Evolutionary conservation across 2,888 invertebrate genomes (phyloP).

Genomic region (Scaptomyza polygonia): DNA sequence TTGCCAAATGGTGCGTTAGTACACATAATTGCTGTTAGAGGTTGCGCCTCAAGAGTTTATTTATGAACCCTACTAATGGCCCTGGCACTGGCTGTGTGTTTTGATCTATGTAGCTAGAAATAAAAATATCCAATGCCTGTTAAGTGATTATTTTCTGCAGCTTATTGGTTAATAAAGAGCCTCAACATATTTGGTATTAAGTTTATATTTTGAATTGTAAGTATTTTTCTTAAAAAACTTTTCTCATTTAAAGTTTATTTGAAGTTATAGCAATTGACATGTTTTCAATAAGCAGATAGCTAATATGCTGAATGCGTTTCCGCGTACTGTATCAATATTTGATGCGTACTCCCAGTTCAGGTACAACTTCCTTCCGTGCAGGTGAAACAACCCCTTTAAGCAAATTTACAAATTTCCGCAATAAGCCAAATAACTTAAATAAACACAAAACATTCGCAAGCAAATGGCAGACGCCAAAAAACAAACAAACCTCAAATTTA

Average conservation of each 20-base stretch:
- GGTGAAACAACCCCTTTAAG: conserved; percentile 57
- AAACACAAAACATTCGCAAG: conserved; percentile 63
- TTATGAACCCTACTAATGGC: conserved; percentile 66
- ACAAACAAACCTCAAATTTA: conserved; percentile 45
- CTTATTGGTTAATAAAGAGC: conserved; percentile 49
- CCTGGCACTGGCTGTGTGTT: conserved; percentile 27
- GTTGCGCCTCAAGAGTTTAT: conserved; percentile 50
- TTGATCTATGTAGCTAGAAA: conserved; percentile 48
- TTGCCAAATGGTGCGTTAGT: conserved; percentile 58
- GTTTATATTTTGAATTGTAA: background rate
- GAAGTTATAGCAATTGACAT: conserved; percentile 3
- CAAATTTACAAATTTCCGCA: conserved; percentile 77
- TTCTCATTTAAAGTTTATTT: background rate
- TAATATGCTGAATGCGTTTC: background rate
- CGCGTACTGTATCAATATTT: conserved; percentile 47
- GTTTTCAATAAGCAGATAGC: background rate
- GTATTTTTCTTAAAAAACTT: background rate
- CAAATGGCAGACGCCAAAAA: conserved; percentile 44
- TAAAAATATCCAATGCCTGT: conserved; percentile 3
- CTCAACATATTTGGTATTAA: conserved; percentile 22
- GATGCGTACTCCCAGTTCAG: conserved; percentile 7
- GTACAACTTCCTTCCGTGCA: background rate
- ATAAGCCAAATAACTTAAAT: conserved; percentile 75
- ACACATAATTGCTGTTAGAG: conserved; percentile 64
- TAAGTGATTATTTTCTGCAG: conserved; percentile 53